phyloP scores from a whole-genome alignment of 2,797 vertebrate species.

The Melanotaenia trifasciata region DNA sequence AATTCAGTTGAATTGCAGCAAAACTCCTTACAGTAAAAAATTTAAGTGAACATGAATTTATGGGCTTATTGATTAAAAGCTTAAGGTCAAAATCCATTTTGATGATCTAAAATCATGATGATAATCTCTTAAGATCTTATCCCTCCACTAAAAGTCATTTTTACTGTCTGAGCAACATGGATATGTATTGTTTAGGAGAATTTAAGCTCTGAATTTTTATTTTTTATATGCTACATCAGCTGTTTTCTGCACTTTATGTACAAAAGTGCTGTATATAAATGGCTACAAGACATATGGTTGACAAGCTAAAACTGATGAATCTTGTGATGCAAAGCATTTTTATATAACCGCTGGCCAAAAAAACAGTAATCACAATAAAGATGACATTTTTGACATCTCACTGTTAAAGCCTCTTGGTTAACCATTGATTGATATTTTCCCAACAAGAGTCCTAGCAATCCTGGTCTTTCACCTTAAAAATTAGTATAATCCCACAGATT shows the following conservation, averaged over 20 bases:
- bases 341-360: too few relatives aligned
- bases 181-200: neutral
- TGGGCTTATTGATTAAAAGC: neutral
- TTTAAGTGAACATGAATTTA: too few relatives aligned
- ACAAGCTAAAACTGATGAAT: neutral
- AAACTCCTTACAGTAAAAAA: too few relatives aligned
- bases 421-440: too few relatives aligned
- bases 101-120: neutral
- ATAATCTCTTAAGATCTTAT: neutral
- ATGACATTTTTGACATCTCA: too few relatives aligned
- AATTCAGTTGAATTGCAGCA: too few relatives aligned
- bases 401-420: too few relatives aligned
- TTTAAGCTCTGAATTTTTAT: conserved; percentile 3
- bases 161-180: neutral
- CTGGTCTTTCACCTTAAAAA: too few relatives aligned
- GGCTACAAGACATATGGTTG: neutral
- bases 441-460: too few relatives aligned
- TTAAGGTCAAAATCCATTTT: neutral
- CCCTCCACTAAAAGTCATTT: neutral
- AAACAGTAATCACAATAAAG: too few relatives aligned
- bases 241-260: neutral
- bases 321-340: too few relatives aligned
- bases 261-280: neutral
- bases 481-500: too few relatives aligned
- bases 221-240: neutral